Base-by-base conservation (phyloP, 2,888 invertebrate species). In the Lasius fuliginosus region DNA sequence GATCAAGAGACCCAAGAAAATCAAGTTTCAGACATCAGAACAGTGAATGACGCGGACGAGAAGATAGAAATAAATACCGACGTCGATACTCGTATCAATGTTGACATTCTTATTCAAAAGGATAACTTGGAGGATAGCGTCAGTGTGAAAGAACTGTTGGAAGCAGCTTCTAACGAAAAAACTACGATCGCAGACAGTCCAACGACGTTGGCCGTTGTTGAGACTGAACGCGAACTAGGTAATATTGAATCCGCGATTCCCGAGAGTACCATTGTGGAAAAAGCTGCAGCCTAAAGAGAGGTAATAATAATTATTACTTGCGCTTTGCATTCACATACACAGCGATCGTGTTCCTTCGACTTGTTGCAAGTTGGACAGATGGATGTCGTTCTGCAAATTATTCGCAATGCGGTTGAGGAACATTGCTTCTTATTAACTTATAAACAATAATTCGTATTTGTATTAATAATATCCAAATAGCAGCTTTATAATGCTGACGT, bases 261-360 rank as follows among this genome's bases (percentile, higher is more conserved):
- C 64, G 94, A 94, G 73, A 92, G 87, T 85, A 86, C 91, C 42
- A 92, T 93, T 64, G 91, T 94, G 30, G 94, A 94, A 74, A 93
- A 94, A 87, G 90, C 94, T 76, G 94, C 93, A 88, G 94, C 94
- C 91, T 95, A 93, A 94, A 77, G 11, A 81, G 5, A 33, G 18
- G 53, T 53, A 53, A 49, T 71, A 12, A 76, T 60, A 18, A 60
- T 60, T 79, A 67, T 56, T 15, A 69, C 60, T 68, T 69, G 12
- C 71, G 60, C 71, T 46, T 81, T n/a, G 53, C 67, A 76, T 56
- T 36, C 15, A 71, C 27, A n/a, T n/a, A n/a, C 33, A 23, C n/a
- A 23, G 27, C 27, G 23, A 23, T 71, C 23, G 27, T 62, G 60
- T 69, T 23, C 40, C 56, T 15, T 8, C 33, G 23, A 64, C 27